Percentiles rank a stretch among this genome's conserved stretches.
Conservation (phyloP, 1,140 invertebrate genomes). For the Drosophila teissieri region DNA sequence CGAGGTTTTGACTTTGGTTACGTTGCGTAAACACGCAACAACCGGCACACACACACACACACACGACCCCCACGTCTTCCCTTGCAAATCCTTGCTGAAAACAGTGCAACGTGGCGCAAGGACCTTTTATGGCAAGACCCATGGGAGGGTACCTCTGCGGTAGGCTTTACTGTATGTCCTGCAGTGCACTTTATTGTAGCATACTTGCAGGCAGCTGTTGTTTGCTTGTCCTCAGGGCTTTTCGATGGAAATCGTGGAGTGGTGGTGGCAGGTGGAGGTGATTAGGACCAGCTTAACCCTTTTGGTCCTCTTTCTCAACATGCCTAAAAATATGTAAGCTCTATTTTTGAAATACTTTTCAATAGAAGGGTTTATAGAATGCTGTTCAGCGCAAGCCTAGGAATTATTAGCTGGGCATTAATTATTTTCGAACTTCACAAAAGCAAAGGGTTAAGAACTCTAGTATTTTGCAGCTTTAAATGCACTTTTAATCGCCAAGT, state of each 20-base stretch:
- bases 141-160: neutral
- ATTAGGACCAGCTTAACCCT: neutral
- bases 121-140: too few species aligned
- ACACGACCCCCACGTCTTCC: slow-evolving; percentile 9
- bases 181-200: slow-evolving; percentile 70
- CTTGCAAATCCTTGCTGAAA: neutral
- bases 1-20: slow-evolving; percentile 83
- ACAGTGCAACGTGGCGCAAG: slow-evolving; percentile 12
- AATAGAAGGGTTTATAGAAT: too few species aligned
- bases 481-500: slow-evolving; percentile 72
- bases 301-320: neutral
- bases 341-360: neutral
- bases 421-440: too few species aligned
- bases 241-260: slow-evolving; percentile 1
- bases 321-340: neutral
- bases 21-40: slow-evolving; percentile 82
- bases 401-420: too few species aligned
- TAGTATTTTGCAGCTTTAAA: slow-evolving; percentile 49
- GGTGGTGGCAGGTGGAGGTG: slow-evolving; percentile 7
- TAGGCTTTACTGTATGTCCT: slow-evolving; percentile 16
- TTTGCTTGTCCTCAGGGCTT: slow-evolving; percentile 59
- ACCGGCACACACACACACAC: slow-evolving; percentile 32
- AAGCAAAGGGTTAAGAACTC: neutral
- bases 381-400: neutral
- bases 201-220: slow-evolving; percentile 67